Evolutionary conservation across 2,888 invertebrate genomes (phyloP), one percentile per base, ranked within the genome.

Genomic region (Chrysotoxum bicinctum): DNA sequence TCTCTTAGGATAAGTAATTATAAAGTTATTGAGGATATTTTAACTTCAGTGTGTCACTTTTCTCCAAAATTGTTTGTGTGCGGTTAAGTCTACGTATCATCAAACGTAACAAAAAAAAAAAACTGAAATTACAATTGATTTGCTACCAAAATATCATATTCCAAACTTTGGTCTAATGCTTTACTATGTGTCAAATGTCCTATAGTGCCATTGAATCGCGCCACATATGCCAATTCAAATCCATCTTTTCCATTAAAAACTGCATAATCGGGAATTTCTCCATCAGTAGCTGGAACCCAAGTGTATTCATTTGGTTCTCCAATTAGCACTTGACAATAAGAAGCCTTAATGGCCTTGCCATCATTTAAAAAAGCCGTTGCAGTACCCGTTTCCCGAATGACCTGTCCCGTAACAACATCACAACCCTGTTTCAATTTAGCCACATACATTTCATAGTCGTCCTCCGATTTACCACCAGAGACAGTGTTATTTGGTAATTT

Each of bases 191-290:
- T 16, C 16, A 62, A n/a, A 26, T 62, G 16, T 8, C 1, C 12
- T 7, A 62, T 43, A 10, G 45, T 62, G 1, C 8, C 30, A 43
- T 62, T 62, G 0, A 43, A 0, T 5, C 30, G 9, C 0, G 7
- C 62, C 1, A 62, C 8, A 30, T 62, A 62, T 19, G 43, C 1
- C 0, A 30, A 3, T 21, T 37, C 8, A 30, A 10, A 0, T 12
- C 62, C 37, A 37, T 3, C 0, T 45, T 64, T 45, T 16, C 48
- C 32, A 32, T 48, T 0, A 21, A 19, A 14, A 64, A 64, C 30
- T 48, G 64, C 45, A 19, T 30, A 32, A n/a, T 64, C 64, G 8
- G 64, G 64, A 6, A 64, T 48, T 32, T 48, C 45, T 45, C 45
- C 45, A 9, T 48, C 7, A 32, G 4, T 48, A 14, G 45, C 45